Base-by-base conservation (phyloP, 2,888 invertebrate genomes). In the Melanostoma scalare region DNA sequence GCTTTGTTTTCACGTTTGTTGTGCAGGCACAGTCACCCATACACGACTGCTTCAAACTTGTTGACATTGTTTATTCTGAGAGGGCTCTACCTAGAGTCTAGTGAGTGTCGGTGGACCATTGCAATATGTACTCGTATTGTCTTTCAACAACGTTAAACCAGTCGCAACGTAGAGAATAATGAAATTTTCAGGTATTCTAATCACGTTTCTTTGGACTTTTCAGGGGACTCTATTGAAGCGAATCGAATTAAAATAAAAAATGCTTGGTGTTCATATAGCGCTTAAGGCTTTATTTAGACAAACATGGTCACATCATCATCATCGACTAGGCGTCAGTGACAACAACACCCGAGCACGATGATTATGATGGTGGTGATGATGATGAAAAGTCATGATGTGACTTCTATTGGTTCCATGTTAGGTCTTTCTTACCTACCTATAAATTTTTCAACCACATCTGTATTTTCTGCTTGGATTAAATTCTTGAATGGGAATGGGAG, bases 171-270 rank as follows among this genome's bases (percentile, higher is more conserved):
- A 42, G 42, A n/a, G 42, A n/a, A 42, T 46, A 3, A 10, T 46
- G 10, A 10, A 4, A 10, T 6, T 10, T 3, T 50, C 31, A 46
- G 48, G 72, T 61, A 76, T 81, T 81, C 81, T 63, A 55, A 81
- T 76, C 81, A 81, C 81, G 81, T 81, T 72, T 61, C 76, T 30
- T 75, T 68, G 55, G 76, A 68, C 36, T 46, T 61, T 61, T 68
- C 67, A 55, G 72, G 67, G 65, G 65, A 72, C 53, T 81, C 65
- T 72, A 76, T 81, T 81, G 67, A 76, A 81, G 76, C 76, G 76
- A 55, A 72, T 76, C 72, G 67, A 68, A 76, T 55, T 38, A 55
- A 77, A 71, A 60, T 65, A 63, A 63, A 38, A 8, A 36, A 63
- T 60, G 44, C 44, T 46, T 46, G 9, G 61, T 35, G 35, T 35